Evolutionary conservation across 2,888 invertebrate species (phyloP).

Genomic region (Fissipunctia ypsillon): DNA sequence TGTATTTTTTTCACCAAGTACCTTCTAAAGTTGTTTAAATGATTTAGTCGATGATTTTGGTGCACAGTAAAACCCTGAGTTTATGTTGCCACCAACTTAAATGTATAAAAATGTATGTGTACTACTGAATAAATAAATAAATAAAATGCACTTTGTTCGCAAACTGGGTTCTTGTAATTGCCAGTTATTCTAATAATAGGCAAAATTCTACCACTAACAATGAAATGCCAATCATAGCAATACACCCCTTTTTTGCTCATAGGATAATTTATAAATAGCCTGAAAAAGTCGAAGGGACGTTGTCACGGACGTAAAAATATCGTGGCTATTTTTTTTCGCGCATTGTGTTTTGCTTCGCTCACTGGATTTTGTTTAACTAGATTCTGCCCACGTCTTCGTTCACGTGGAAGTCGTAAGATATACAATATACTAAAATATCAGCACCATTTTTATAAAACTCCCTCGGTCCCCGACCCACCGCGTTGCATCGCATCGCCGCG

Average conservation of each 20-base stretch:
- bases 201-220: background rate
- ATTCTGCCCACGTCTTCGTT: background rate
- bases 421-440: background rate
- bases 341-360: no score
- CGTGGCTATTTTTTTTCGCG: no score
- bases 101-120: no score
- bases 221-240: background rate
- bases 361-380: background rate
- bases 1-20: no score
- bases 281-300: background rate
- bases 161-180: background rate
- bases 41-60: no score
- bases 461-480: background rate
- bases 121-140: no score
- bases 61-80: no score
- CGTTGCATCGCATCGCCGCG: background rate
- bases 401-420: no score
- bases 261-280: background rate
- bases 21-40: no score
- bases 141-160: no score
- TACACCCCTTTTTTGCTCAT: background rate
- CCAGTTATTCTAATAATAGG: background rate
- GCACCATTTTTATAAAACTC: background rate
- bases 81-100: no score
- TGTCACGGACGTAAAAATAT: no score